These are phyloP conservation scores for Poecilia latipinna DNA, from an alignment of 2,113 vertebrate species.

Conservation along the genomic window DNA sequence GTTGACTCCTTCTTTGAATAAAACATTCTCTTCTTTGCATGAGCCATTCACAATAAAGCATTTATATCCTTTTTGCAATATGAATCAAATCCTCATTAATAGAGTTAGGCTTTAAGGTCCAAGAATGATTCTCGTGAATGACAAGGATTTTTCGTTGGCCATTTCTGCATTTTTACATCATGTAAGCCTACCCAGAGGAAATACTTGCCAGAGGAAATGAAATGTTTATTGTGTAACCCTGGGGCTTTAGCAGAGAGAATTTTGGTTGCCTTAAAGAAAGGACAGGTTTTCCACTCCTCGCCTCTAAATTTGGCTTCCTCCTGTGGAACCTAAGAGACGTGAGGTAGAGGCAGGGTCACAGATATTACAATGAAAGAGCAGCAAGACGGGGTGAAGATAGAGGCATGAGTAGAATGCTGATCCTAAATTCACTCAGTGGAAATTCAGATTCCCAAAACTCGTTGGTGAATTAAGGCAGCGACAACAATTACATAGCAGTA, in stretches of 20 bases:
- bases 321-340: constrained; percentile 48
- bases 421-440: not conserved
- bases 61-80: constrained; percentile 17
- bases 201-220: constrained; percentile 80
- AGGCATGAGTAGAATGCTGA: not conserved
- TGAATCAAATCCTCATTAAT: constrained; percentile 32
- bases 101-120: constrained; percentile 15
- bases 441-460: not conserved
- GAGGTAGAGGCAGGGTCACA: constrained; percentile 57
- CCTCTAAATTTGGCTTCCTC: constrained; percentile 58
- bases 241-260: constrained; percentile 54
- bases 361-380: constrained; percentile 28
- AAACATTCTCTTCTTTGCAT: constrained; percentile 25
- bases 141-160: constrained; percentile 57
- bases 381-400: constrained; percentile 1
- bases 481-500: not conserved
- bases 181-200: constrained; percentile 66
- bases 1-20: constrained; percentile 16
- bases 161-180: constrained; percentile 72
- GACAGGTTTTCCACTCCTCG: constrained; percentile 53
- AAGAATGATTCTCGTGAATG: constrained; percentile 49
- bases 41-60: constrained; percentile 5
- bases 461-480: not conserved
- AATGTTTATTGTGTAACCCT: constrained; percentile 80
- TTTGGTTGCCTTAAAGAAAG: constrained; percentile 66